A percentile compares a stretch with the other conserved stretches of the same genome.
Evolutionary conservation across 2,888 invertebrate species (phyloP).

Genomic region (Lochmaea crataegi): DNA sequence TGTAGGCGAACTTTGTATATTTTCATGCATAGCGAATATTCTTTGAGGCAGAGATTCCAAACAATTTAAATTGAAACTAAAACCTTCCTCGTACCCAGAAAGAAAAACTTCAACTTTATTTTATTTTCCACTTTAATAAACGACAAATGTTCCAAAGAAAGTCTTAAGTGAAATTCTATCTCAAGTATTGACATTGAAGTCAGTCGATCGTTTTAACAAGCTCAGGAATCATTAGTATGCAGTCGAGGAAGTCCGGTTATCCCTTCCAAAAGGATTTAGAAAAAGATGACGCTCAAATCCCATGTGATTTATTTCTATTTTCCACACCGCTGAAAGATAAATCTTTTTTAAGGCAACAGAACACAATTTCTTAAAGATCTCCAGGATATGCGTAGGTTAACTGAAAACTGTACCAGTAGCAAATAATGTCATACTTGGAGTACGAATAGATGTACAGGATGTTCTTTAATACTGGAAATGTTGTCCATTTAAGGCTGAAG

Average conservation of each 20-base stretch:
- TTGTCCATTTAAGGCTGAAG: too few relatives aligned
- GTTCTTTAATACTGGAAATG: too few relatives aligned
- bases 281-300: slow-evolving; percentile 31
- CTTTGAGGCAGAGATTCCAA: too few relatives aligned
- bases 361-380: slow-evolving; percentile 30
- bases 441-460: too few relatives aligned
- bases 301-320: slow-evolving; percentile 41
- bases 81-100: neutral
- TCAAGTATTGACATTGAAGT: slow-evolving; percentile 15
- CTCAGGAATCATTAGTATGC: slow-evolving; percentile 16
- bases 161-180: slow-evolving; percentile 18
- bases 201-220: slow-evolving; percentile 13
- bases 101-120: neutral
- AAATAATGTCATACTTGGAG: too few relatives aligned
- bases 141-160: neutral
- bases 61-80: too few relatives aligned
- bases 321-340: slow-evolving; percentile 29
- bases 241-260: neutral
- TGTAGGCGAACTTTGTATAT: too few relatives aligned
- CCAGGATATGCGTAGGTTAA: too few relatives aligned
- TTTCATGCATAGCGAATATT: too few relatives aligned
- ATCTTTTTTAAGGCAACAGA: slow-evolving; percentile 31
- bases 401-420: too few relatives aligned
- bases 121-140: neutral
- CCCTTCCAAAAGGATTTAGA: slow-evolving; percentile 11